Conservation (phyloP, 2,888 invertebrate genomes). For the Caenorhabditis macrosperma region DNA sequence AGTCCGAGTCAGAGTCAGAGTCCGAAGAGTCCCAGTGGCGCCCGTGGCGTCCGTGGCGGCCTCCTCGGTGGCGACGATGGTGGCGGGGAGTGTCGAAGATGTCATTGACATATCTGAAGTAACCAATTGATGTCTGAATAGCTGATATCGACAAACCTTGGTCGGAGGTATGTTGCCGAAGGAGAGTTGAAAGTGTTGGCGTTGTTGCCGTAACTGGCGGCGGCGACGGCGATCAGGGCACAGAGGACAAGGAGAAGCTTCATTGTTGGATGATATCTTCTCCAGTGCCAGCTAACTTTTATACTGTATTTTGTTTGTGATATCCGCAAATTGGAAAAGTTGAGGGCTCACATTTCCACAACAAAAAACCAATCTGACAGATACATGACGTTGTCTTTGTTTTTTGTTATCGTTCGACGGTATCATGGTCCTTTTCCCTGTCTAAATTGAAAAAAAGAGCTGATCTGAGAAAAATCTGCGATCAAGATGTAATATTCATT, state of each 20-base stretch:
- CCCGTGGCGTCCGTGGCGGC: not conserved
- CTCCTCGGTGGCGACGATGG: too few relatives aligned
- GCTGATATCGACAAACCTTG: too few relatives aligned
- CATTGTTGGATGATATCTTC: slow-evolving; percentile 9
- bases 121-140: not conserved
- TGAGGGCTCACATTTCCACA: not conserved
- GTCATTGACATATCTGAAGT: too few relatives aligned
- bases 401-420: too few relatives aligned
- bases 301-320: slow-evolving; percentile 15
- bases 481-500: too few relatives aligned
- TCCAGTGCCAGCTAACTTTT: not conserved
- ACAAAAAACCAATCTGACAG: not conserved
- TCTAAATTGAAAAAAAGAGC: too few relatives aligned
- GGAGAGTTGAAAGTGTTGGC: too few relatives aligned
- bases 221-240: slow-evolving; percentile 9
- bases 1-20: slow-evolving; percentile 1
- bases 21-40: slow-evolving; percentile 2
- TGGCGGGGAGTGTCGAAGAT: not conserved
- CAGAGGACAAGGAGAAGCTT: slow-evolving; percentile 22
- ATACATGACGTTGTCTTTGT: too few relatives aligned
- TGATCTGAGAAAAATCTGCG: too few relatives aligned
- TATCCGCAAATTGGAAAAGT: not conserved
- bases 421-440: too few relatives aligned
- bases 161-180: too few relatives aligned
- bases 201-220: slow-evolving; percentile 8